phyloP scores from a whole-genome alignment of 1,140 invertebrate genomes.

The Pseudomyrmex concolor region DNA sequence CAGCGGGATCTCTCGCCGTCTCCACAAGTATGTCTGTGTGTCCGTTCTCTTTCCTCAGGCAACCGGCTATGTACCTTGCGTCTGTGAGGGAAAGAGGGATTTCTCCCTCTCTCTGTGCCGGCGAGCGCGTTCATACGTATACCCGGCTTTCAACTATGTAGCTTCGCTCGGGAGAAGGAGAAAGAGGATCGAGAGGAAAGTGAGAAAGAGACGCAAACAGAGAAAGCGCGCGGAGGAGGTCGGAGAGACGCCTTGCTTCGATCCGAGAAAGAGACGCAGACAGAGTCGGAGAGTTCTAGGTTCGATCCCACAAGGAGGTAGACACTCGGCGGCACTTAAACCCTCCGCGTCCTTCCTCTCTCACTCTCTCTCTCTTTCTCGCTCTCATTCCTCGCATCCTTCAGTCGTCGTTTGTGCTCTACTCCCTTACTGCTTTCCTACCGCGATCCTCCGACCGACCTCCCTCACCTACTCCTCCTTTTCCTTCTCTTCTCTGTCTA shows the following conservation, averaged over 20 bases:
- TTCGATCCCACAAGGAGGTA: conserved; percentile 82
- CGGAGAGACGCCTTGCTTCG: conserved; percentile 71
- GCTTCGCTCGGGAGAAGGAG: conserved; percentile 25
- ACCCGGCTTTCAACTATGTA: conserved; percentile 46
- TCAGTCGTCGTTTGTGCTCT: conserved; percentile 10
- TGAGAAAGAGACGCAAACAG: conserved; percentile 42
- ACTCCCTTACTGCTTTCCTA: conserved; percentile 44
- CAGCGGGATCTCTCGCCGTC: conserved; percentile 67
- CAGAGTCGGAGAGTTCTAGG: conserved; percentile 75
- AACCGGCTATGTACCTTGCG: conserved; percentile 45
- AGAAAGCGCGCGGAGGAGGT: conserved; percentile 55
- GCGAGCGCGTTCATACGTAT: conserved; percentile 62
- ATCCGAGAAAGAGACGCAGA: conserved; percentile 74
- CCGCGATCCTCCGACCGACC: conserved; percentile 50
- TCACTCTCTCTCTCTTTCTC: conserved; percentile 23
- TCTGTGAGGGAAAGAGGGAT: conserved; percentile 65
- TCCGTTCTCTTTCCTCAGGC: conserved; percentile 56
- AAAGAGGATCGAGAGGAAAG: background rate
- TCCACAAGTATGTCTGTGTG: conserved; percentile 44
- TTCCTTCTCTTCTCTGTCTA: conserved; percentile 15
- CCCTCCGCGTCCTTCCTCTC: conserved; percentile 72
- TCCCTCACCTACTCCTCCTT: conserved; percentile 13
- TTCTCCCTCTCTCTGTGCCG: conserved; percentile 67
- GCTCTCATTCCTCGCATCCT: conserved; percentile 9
- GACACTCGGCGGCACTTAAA: conserved; percentile 83